Percentiles rank a stretch among this genome's conserved stretches.
phyloP scores from a whole-genome alignment of 2,888 invertebrate genomes.

The Epicampocera succincta region DNA sequence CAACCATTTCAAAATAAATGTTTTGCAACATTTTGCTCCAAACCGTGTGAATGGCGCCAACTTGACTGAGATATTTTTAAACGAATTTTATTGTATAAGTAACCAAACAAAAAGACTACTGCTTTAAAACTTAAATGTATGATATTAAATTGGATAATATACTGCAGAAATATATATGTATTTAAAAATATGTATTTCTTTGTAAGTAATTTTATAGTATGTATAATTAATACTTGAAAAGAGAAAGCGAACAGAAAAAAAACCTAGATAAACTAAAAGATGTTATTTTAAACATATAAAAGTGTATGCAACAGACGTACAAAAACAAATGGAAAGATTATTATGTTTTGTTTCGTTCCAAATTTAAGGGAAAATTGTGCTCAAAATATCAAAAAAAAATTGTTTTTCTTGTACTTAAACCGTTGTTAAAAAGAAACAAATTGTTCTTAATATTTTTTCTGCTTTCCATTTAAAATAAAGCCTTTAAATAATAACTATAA shows the following conservation, averaged over 20 bases:
- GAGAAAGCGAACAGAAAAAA: conserved; percentile 9
- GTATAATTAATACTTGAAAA: conserved; percentile 47
- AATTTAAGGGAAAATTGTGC: conserved; percentile 16
- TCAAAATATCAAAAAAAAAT: conserved; percentile 39
- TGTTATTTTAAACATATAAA: conserved; percentile 48
- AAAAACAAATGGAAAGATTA: background rate
- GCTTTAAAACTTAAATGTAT: conserved; percentile 60
- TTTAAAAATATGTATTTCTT: conserved; percentile 18
- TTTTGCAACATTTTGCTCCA: conserved; percentile 29
- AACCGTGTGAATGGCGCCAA: conserved; percentile 35
- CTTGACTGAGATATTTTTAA: conserved; percentile 58
- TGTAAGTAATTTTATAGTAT: conserved; percentile 50
- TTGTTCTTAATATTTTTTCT: conserved; percentile 14
- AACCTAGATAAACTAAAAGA: conserved; percentile 53
- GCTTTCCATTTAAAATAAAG: conserved; percentile 43
- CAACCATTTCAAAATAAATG: background rate
- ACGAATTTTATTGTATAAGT: conserved; percentile 62
- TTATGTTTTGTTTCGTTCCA: conserved; percentile 14
- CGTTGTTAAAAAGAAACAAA: conserved; percentile 25
- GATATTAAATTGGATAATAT: conserved; percentile 60
- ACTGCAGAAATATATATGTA: conserved; percentile 19
- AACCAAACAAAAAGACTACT: conserved; percentile 61
- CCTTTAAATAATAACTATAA: conserved; percentile 36
- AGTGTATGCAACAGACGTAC: background rate
- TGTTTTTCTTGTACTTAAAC: conserved; percentile 53